phyloP scores from a whole-genome alignment of 1,140 invertebrate species.

The Camponotus vicinus region DNA sequence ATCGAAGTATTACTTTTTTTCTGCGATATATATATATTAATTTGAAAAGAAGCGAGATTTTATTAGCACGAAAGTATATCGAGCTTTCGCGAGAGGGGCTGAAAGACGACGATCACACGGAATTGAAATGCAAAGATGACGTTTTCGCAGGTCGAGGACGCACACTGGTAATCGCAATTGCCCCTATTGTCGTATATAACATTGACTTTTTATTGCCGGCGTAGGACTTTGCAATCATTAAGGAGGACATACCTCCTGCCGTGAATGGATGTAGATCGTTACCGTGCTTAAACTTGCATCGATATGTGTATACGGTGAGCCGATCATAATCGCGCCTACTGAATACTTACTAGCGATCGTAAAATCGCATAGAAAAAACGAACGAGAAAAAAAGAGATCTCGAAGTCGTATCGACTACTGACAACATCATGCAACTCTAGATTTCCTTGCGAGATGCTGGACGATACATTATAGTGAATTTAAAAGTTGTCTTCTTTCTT shows the following conservation, averaged over 20 bases:
- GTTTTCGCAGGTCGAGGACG: constrained; percentile 15
- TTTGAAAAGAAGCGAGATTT: neutral
- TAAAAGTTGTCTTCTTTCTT: too few relatives aligned
- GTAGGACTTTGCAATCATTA: constrained; percentile 37
- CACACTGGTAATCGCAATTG: constrained; percentile 16
- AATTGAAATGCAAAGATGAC: constrained; percentile 3
- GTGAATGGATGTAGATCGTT: constrained; percentile 25
- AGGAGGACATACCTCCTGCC: constrained; percentile 33
- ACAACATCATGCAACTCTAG: neutral
- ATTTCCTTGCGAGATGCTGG: neutral
- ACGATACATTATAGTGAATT: too few relatives aligned
- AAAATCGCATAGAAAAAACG: neutral
- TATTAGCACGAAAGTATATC: neutral
- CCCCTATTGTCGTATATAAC: constrained; percentile 47
- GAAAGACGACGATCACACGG: neutral
- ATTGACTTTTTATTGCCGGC: constrained; percentile 50
- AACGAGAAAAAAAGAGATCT: constrained; percentile 24
- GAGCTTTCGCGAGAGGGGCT: neutral
- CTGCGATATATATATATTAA: neutral
- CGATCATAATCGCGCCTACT: constrained; percentile 10
- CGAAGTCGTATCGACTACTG: neutral
- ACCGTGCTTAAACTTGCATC: constrained; percentile 5
- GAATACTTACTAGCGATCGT: neutral
- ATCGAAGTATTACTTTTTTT: too few relatives aligned
- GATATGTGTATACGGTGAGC: neutral